phyloP scores from a whole-genome alignment of 2,888 invertebrate genomes.

The Nebria salina region DNA sequence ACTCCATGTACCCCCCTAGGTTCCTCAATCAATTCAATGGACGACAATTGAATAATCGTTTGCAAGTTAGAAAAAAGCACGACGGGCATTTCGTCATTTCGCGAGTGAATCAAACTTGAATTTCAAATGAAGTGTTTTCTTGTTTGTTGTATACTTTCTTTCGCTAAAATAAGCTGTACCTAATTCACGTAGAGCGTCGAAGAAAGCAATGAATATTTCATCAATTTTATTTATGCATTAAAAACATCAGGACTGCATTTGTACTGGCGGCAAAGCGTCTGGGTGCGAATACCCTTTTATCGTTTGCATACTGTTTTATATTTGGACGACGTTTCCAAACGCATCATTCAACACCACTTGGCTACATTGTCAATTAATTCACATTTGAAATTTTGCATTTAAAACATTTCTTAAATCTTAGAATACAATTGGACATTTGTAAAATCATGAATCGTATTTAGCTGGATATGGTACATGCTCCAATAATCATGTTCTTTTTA shows the following conservation, averaged over 20 bases:
- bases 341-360: not conserved
- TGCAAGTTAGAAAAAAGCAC: constrained; percentile 33
- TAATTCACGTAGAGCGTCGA: constrained; percentile 41
- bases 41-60: constrained; percentile 41
- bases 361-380: not conserved
- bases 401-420: no score
- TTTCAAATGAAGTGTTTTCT: constrained; percentile 45
- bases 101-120: constrained; percentile 36
- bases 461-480: no score
- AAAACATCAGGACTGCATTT: constrained; percentile 42
- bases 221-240: constrained; percentile 46
- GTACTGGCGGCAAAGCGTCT: constrained; percentile 28
- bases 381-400: not conserved
- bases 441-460: no score
- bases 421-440: no score
- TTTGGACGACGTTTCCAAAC: constrained; percentile 1
- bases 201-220: constrained; percentile 45
- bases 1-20: not conserved
- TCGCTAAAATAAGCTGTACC: constrained; percentile 33
- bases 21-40: constrained; percentile 25
- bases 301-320: constrained; percentile 33
- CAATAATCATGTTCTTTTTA: no score
- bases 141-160: constrained; percentile 45
- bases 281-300: not conserved
- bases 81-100: constrained; percentile 25